Evolutionary conservation across 2,113 vertebrate species (phyloP).

Genomic region (Chunga burmeisteri): DNA sequence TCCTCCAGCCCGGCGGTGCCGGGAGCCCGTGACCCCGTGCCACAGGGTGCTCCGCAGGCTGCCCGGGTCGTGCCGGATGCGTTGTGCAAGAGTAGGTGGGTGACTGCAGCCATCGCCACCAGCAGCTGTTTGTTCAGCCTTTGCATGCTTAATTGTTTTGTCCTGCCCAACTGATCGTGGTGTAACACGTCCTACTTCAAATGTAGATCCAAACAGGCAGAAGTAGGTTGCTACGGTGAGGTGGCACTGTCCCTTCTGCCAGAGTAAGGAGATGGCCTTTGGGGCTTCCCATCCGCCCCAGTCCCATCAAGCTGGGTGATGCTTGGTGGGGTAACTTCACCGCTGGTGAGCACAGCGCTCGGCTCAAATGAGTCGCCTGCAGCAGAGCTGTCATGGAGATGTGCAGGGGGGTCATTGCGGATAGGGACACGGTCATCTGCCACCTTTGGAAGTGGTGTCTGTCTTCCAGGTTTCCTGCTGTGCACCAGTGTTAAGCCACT

Average conservation of each 20-base stretch:
- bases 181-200: background rate
- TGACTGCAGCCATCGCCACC: background rate
- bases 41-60: background rate
- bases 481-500: background rate
- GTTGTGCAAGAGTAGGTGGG: conserved; percentile 62
- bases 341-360: fast-evolving
- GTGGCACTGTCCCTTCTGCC: background rate
- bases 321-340: background rate
- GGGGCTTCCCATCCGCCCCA: background rate
- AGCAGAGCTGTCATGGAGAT: background rate
- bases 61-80: background rate
- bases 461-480: background rate
- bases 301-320: background rate
- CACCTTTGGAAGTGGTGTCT: background rate
- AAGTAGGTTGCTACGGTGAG: background rate
- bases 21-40: background rate
- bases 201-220: background rate
- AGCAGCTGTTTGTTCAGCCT: background rate
- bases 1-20: background rate
- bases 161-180: background rate
- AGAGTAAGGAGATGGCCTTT: background rate
- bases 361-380: background rate
- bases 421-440: fast-evolving
- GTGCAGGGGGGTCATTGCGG: fast-evolving
- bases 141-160: background rate